phyloP scores from a whole-genome alignment of 1,140 invertebrate genomes.

The Frieseomelitta varia region DNA sequence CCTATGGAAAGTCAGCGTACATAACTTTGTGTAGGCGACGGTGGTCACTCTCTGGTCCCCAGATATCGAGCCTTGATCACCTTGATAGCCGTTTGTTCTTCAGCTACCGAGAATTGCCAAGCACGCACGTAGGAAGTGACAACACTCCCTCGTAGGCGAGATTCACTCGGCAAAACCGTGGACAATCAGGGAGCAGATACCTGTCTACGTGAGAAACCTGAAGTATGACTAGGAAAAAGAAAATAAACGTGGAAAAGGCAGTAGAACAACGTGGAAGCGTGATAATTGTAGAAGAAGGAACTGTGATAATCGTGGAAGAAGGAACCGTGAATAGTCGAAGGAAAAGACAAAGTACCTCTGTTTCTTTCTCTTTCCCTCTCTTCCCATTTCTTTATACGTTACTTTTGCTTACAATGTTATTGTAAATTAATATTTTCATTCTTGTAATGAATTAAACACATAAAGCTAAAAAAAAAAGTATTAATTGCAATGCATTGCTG shows the following conservation, averaged over 20 bases:
- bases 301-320: too few species aligned
- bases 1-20: conserved; percentile 19
- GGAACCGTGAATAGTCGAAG: too few species aligned
- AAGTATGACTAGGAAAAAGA: neutral
- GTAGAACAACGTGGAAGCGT: neutral
- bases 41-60: conserved; percentile 13
- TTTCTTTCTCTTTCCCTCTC: too few species aligned
- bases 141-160: conserved; percentile 46
- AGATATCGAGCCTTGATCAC: conserved; percentile 26
- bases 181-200: conserved; percentile 58
- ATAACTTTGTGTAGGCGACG: conserved; percentile 36
- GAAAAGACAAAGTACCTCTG: too few species aligned
- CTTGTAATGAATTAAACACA: too few species aligned
- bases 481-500: too few species aligned
- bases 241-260: neutral
- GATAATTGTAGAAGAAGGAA: conserved; percentile 25
- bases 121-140: conserved; percentile 45
- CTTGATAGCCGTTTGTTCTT: conserved; percentile 45
- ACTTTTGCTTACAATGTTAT: too few species aligned
- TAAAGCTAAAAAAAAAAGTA: too few species aligned
- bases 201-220: neutral
- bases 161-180: conserved; percentile 46
- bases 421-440: too few species aligned
- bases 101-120: conserved; percentile 47
- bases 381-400: too few species aligned